Evolutionary conservation across 2,113 vertebrate species (phyloP), one percentile per base, ranked within the genome.

Genomic region (Scatophagus argus): DNA sequence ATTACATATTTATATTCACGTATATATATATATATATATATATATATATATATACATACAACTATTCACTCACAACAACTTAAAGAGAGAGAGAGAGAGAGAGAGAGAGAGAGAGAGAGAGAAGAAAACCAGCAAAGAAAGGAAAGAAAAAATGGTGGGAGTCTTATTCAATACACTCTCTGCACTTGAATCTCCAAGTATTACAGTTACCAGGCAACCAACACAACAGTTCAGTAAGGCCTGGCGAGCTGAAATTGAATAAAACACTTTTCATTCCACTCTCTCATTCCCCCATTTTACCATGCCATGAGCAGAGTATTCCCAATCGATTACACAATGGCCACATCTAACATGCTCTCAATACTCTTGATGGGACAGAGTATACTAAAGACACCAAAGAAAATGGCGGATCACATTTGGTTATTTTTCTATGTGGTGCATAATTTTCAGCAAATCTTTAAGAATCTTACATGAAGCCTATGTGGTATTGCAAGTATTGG

Each of bases 141-240:
- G 56, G 46, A 54, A 27, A 79, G 73, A 77, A 79, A 75, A 77
- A 73, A 80, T 52, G 49, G 75, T 56, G 63, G 69, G 59, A 83
- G 58, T 71, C 63, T 69, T 75, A 56, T 77, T 80, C 84, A 74
- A 75, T 70, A 73, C 64, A 67, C 64, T 69, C 65, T 64, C 44
- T 68, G 46, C 82, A 74, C 82, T 84, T 78, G 68, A 76, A 74
- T 91, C 56, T 74, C 69, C 8, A 55, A 84, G 77, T 73, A 74
- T 89, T 87, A 85, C 90, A 87, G 90, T 93, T 92, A 82, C 92
- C 79, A 91, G 80, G 92, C 92, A 91, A 93, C 92, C 65, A 1
- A 61, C 77, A 91, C 76, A 92, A 91, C 88, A 92, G 74, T 85
- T 89, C 47, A 62, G 73, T 77, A 84, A 86, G 83, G 91, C 81